Percentiles rank a stretch among this genome's conserved stretches.
These are phyloP conservation scores for Porites lobata DNA, from an alignment of 92 coral and sea anemone genomes.

Conservation along the genomic window DNA sequence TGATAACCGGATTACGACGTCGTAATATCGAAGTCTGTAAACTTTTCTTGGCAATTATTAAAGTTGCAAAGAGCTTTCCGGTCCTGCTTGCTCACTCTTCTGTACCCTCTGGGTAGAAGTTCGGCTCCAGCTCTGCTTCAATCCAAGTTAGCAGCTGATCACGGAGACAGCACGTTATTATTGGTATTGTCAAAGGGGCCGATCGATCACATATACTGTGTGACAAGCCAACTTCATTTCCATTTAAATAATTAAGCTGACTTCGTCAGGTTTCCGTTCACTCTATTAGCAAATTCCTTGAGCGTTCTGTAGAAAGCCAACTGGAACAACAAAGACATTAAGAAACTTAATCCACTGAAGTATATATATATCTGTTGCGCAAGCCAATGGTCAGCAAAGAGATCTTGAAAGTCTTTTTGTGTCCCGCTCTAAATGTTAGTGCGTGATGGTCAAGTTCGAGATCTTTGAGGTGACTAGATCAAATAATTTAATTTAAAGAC, in stretches of 20 bases:
- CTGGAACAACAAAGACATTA: background rate
- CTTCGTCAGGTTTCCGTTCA: conserved; percentile 20
- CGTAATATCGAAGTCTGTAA: conserved; percentile 22
- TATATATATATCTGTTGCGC: background rate
- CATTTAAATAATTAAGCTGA: conserved; percentile 16
- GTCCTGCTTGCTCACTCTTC: background rate
- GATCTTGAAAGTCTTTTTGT: background rate
- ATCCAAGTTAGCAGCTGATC: background rate
- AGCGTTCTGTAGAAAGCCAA: conserved; percentile 9
- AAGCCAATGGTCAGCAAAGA: conserved; percentile 1
- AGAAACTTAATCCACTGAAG: conserved; percentile 36
- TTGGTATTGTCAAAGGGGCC: background rate
- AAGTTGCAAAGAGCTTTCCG: background rate
- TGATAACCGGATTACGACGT: conserved; percentile 35
- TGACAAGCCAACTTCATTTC: conserved; percentile 30
- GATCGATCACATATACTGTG: conserved; percentile 7
- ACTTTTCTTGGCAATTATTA: conserved; percentile 14
- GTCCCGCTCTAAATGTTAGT: background rate
- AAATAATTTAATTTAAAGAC: background rate
- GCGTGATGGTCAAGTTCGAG: background rate
- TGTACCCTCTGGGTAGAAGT: background rate
- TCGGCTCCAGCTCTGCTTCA: background rate
- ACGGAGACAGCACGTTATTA: background rate
- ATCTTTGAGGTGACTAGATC: background rate
- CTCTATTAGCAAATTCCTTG: conserved; percentile 24